phyloP scores from a whole-genome alignment of 2,888 invertebrate species.

The Keiferia lycopersicella region DNA sequence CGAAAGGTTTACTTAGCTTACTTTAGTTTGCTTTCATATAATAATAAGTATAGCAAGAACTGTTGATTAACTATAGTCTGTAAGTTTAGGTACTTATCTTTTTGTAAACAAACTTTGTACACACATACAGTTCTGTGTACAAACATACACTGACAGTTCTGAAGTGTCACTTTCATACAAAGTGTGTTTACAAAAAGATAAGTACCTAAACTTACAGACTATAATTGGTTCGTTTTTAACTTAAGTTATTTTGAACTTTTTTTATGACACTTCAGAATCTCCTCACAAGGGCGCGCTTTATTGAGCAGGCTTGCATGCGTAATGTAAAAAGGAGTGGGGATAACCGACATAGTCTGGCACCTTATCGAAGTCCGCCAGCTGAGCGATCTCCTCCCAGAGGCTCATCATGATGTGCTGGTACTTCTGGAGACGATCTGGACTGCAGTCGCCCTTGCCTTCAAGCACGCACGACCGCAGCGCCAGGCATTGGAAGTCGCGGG shows the following conservation, averaged over 20 bases:
- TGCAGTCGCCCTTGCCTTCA: constrained; percentile 92
- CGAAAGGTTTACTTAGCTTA: no score
- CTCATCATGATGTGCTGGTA: constrained; percentile 92
- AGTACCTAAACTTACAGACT: no score
- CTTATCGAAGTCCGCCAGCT: constrained; percentile 93
- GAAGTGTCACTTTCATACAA: no score
- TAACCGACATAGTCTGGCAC: constrained; percentile 83
- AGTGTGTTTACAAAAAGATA: no score
- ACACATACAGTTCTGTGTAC: no score
- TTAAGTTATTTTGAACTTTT: background rate
- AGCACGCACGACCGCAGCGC: constrained; percentile 90
- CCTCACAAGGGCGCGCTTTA: constrained; percentile 31
- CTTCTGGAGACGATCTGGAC: constrained; percentile 85
- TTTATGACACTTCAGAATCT: no score
- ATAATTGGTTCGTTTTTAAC: background rate
- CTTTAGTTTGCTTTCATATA: no score
- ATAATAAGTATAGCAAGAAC: no score
- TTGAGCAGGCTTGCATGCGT: constrained; percentile 39
- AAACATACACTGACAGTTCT: no score
- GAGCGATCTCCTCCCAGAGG: constrained; percentile 92
- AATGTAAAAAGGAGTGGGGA: constrained; percentile 48
- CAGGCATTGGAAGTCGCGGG: constrained; percentile 91
- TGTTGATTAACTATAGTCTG: no score
- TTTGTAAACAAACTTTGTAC: no score
- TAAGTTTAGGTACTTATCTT: no score